Percentiles rank a stretch among this genome's conserved stretches.
phyloP scores from a whole-genome alignment of 2,113 vertebrate species.

The Xenopus tropicalis region UCB_Xtro_10.0 CM004445.2:110830501-110831000 shows the following conservation, averaged over 20 bases:
- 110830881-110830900: constrained; percentile 13
- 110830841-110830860: constrained; percentile 1
- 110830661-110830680: neutral
- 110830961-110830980: constrained; percentile 40
- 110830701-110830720: constrained; percentile 14
- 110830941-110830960: constrained; percentile 41
- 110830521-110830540: too few species aligned
- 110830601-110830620: too few species aligned
- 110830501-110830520: too few species aligned
- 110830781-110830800: neutral
- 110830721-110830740: constrained; percentile 1
- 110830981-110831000: constrained; percentile 39
- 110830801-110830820: constrained; percentile 4
- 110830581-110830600: too few species aligned
- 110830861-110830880: constrained; percentile 22
- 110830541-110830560: too few species aligned
- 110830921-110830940: constrained; percentile 26
- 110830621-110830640: too few species aligned
- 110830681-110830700: neutral
- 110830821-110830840: neutral
- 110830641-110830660: too few species aligned
- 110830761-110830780: neutral
- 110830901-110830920: constrained; percentile 31
- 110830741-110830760: constrained; percentile 8
- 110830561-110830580: too few species aligned